A percentile compares a stretch with the other conserved stretches of the same genome.
phyloP scores from a whole-genome alignment of 1,140 invertebrate species.

The Panulirus ornatus region DNA sequence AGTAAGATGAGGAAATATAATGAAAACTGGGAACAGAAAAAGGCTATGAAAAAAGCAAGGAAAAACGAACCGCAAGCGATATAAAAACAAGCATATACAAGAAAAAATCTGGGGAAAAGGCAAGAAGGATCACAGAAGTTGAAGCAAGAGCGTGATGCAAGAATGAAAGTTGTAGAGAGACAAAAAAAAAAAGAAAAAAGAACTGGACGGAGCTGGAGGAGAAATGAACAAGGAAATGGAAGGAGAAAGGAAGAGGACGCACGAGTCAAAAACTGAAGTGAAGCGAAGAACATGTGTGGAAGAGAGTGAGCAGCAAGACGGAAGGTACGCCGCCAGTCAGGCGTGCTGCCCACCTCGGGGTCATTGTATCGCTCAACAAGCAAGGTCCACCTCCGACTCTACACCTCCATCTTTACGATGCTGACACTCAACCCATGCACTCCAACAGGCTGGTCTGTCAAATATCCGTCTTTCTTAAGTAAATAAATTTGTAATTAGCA shows the following conservation, averaged over 20 bases:
- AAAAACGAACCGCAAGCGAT: background rate
- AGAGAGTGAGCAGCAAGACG: background rate
- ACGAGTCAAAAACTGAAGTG: background rate
- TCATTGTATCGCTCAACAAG: background rate
- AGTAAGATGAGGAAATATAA: background rate
- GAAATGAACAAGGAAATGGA: background rate
- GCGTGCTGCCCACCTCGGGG: background rate
- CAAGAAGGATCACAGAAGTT: background rate
- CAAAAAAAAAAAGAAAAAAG: background rate
- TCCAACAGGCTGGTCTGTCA: no score
- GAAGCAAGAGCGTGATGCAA: background rate
- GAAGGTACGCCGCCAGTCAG: background rate
- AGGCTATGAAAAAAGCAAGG: background rate
- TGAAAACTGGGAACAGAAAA: background rate
- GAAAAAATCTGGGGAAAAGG: background rate
- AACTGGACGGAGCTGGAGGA: background rate
- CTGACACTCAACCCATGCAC: no score
- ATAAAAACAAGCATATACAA: background rate
- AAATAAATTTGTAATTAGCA: no score
- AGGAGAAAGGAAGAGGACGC: background rate
- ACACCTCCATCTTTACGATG: no score
- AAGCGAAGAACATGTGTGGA: no score
- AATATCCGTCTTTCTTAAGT: no score
- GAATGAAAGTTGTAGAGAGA: background rate
- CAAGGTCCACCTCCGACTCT: background rate